phyloP scores from a whole-genome alignment of 2,797 vertebrate genomes.

The Benthosema pterotum region DNA sequence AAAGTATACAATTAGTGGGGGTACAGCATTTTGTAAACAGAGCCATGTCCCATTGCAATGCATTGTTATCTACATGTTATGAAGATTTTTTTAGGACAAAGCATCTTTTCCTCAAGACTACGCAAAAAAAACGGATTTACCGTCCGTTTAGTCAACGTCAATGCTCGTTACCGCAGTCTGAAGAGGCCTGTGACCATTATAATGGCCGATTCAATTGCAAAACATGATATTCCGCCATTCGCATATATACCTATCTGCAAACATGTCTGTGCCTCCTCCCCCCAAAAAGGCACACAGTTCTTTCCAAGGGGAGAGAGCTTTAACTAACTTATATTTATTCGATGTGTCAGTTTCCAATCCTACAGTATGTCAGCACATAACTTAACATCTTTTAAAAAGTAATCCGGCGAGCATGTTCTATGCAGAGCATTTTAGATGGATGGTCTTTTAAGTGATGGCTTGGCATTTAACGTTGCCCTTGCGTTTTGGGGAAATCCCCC shows the following conservation, averaged over 20 bases:
- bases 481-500: constrained; percentile 48
- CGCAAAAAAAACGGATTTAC: no score
- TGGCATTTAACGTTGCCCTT: constrained; percentile 46
- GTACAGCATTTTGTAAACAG: no score
- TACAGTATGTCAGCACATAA: constrained; percentile 24
- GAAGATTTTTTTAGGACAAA: no score
- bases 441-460: constrained; percentile 32
- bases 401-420: constrained; percentile 26
- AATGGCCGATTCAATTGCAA: constrained; percentile 10
- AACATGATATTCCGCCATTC: constrained; percentile 5
- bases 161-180: constrained; percentile 1
- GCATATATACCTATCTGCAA: constrained; percentile 27
- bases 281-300: constrained; percentile 43
- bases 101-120: no score
- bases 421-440: constrained; percentile 35
- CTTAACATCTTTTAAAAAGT: constrained; percentile 35
- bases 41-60: no score
- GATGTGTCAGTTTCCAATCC: constrained; percentile 46
- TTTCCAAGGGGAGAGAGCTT: constrained; percentile 59
- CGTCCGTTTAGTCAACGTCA: no score
- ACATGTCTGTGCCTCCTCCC: constrained; percentile 30
- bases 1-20: no score
- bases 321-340: constrained; percentile 59
- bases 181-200: constrained; percentile 7
- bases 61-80: no score